Percentiles rank a stretch among this genome's conserved stretches.
Conservation (phyloP, 2,888 invertebrate species). For the Eristalis pertinax region DNA sequence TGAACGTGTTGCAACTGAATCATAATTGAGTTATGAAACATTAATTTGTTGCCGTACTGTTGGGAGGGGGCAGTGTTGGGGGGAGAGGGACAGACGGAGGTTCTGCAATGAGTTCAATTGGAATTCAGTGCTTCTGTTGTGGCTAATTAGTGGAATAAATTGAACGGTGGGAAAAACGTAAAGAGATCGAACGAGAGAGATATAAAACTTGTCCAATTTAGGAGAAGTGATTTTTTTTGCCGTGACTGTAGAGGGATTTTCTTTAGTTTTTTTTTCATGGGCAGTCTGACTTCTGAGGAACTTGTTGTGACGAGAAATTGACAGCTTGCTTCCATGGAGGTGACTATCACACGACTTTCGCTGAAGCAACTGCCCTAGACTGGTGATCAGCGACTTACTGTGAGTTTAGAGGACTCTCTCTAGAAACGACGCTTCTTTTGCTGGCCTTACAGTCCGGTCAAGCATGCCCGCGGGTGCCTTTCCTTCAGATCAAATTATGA, state of each 20-base stretch:
- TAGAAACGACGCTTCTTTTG: too few relatives aligned
- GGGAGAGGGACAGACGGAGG: too few relatives aligned
- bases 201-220: not conserved
- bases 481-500: not conserved
- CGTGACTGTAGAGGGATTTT: not conserved
- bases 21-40: constrained; percentile 66
- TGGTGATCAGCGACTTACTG: too few relatives aligned
- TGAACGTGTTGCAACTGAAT: constrained; percentile 66
- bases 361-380: too few relatives aligned
- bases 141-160: constrained; percentile 25
- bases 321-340: too few relatives aligned
- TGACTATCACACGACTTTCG: too few relatives aligned
- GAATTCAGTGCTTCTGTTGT: constrained; percentile 38
- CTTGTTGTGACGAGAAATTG: not conserved
- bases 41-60: constrained; percentile 27
- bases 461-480: too few relatives aligned
- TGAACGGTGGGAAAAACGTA: not conserved
- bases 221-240: not conserved
- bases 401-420: too few relatives aligned
- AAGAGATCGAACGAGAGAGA: not conserved
- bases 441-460: too few relatives aligned
- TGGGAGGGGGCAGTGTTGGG: too few relatives aligned
- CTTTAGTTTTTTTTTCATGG: not conserved
- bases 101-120: constrained; percentile 19
- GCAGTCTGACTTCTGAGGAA: not conserved